phyloP scores from a whole-genome alignment of 2,113 vertebrate species.

The Conger conger region DNA sequence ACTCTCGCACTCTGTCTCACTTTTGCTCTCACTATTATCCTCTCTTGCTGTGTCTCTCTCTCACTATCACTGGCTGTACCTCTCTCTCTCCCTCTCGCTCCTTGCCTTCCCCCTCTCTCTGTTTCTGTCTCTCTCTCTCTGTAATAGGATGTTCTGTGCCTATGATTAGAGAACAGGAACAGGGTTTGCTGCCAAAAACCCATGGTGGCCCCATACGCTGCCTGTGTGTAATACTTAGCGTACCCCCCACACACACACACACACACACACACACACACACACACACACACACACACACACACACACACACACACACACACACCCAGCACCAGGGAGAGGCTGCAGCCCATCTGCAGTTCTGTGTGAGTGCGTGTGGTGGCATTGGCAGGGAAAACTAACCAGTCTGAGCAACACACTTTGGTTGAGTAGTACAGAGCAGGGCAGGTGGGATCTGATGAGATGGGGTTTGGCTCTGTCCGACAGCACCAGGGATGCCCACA shows the following conservation, averaged over 20 bases:
- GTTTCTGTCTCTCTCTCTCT: background rate
- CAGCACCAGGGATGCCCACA: background rate
- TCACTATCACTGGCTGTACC: too few relatives aligned
- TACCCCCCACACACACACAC: too few relatives aligned
- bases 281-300: too few relatives aligned
- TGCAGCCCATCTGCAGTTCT: too few relatives aligned
- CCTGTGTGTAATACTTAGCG: too few relatives aligned
- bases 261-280: too few relatives aligned
- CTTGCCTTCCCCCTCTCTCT: too few relatives aligned
- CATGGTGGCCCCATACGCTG: too few relatives aligned
- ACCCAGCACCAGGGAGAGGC: too few relatives aligned
- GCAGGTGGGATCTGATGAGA: background rate
- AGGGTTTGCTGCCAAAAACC: background rate
- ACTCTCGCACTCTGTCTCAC: background rate
- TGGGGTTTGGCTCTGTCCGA: background rate
- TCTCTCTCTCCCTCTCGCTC: background rate
- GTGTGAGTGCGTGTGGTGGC: too few relatives aligned
- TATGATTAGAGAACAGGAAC: background rate
- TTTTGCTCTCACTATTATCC: background rate
- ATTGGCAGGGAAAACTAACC: background rate
- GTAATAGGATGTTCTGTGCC: background rate
- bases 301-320: too few relatives aligned
- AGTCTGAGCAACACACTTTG: background rate
- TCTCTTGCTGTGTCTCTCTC: background rate
- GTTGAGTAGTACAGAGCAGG: background rate